Base-by-base conservation (phyloP, 2,888 invertebrate species). In the Craniophora ligustri region DNA sequence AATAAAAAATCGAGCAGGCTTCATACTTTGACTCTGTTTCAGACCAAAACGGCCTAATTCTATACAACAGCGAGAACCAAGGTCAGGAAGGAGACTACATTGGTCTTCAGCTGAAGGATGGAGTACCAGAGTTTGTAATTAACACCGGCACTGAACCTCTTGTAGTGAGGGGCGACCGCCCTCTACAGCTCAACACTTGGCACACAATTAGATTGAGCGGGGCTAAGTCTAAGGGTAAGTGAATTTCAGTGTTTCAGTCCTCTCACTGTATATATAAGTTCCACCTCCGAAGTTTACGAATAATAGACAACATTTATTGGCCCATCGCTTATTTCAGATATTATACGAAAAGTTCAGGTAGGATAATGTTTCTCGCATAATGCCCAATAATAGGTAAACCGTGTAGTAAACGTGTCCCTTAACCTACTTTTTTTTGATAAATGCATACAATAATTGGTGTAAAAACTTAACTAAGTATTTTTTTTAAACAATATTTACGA, bases 191-290 rank as follows among this genome's bases (percentile, higher is more conserved):
- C 8, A 95, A 97, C 63, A 94, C 96, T 73, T 99, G 99, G 99
- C 98, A 98, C 81, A 98, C 97, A 0, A 95, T 98, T 16, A 95
- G 96, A 50, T 92, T 99, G 3, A 95, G 94, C 74, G 94, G 97
- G 41, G 94, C 95, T 16, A 94, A 95, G 10, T 71, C 80, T 47
- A 67, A 95, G 95, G 82, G 95, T 90, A 70, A 59, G 14, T 35
- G 26, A 8, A 0, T 0, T 32, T 38, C 38, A 21, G 2, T 21
- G 6, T 21, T 21, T 8, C 7, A 21, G 5, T 6, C n/a, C n/a
- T n/a, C n/a, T n/a, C n/a, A n/a, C n/a, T n/a, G n/a, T n/a, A n/a
- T n/a, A n/a, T n/a, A n/a, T n/a, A n/a, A n/a, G n/a, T n/a, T n/a
- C n/a, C n/a, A n/a, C n/a, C n/a, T n/a, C n/a, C n/a, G n/a, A n/a